Evolutionary conservation across 2,888 invertebrate genomes (phyloP).

Genomic region (Mantis religiosa): DNA sequence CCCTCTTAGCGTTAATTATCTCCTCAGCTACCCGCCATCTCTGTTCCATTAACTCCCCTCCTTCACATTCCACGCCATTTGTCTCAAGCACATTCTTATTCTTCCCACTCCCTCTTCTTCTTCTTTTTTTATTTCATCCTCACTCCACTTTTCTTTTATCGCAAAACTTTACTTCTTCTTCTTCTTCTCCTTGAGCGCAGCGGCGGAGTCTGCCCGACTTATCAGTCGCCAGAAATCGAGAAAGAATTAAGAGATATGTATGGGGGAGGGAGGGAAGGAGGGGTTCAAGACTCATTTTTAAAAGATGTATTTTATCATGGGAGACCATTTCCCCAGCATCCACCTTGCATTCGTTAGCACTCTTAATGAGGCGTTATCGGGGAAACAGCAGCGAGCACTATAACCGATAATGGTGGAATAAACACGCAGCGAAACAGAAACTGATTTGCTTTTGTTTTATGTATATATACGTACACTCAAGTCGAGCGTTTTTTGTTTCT

Average conservation of each 20-base stretch:
- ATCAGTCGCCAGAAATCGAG: constrained; percentile 12
- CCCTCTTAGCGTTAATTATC: constrained; percentile 6
- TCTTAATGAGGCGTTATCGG: not conserved
- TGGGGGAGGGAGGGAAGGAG: not conserved
- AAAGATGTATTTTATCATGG: not conserved
- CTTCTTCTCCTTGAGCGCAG: not conserved
- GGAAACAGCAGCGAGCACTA: not conserved
- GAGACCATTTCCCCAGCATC: not conserved
- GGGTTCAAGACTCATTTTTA: constrained; percentile 5
- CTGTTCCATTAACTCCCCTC: constrained; percentile 12
- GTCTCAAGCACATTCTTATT: constrained; percentile 27
- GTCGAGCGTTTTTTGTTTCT: too few relatives aligned
- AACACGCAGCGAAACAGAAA: not conserved
- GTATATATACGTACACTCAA: too few relatives aligned
- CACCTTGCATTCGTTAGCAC: not conserved
- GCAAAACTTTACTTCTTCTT: not conserved
- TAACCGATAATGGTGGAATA: not conserved
- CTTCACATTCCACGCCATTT: constrained; percentile 27
- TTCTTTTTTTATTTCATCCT: not conserved
- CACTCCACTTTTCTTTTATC: not conserved
- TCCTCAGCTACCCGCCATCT: not conserved
- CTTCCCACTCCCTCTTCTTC: not conserved
- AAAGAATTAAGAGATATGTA: constrained; percentile 18
- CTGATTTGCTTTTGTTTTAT: too few relatives aligned
- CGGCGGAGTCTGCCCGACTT: not conserved